These are phyloP conservation scores for Lophochroa leadbeateri DNA, from an alignment of 2,113 vertebrate genomes.

Conservation along the genomic window DNA sequence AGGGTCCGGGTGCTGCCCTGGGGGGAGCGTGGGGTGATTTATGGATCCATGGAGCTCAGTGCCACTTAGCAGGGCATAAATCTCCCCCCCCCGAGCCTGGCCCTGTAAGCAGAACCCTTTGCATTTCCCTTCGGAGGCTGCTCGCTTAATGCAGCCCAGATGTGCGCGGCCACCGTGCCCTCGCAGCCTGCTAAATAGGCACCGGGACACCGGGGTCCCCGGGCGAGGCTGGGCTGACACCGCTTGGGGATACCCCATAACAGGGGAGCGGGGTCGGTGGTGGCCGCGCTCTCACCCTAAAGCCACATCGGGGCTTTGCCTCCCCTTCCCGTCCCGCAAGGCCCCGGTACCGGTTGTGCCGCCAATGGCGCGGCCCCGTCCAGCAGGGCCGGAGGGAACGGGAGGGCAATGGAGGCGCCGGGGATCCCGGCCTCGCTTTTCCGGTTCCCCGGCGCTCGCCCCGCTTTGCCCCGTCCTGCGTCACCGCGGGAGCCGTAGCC, in stretches of 20 bases:
- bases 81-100: not conserved
- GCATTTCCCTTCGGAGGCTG: conserved; percentile 33
- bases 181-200: not conserved
- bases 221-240: fast-evolving
- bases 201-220: not conserved
- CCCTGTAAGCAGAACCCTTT: conserved; percentile 42
- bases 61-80: conserved; percentile 53
- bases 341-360: not conserved
- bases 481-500: not conserved
- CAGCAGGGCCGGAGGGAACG: not conserved
- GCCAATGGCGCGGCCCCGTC: not conserved
- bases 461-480: not conserved
- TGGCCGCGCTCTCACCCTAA: not conserved
- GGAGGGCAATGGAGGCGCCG: not conserved
- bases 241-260: fast-evolving
- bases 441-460: conserved; percentile 21
- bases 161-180: conserved; percentile 42
- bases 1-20: not conserved
- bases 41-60: not conserved
- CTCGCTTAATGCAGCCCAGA: conserved; percentile 54
- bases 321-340: not conserved
- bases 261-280: fast-evolving
- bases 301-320: fast-evolving
- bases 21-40: not conserved
- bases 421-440: conserved; percentile 47